Conservation (phyloP, 1,140 invertebrate genomes). For the Papilio helenus region DNA sequence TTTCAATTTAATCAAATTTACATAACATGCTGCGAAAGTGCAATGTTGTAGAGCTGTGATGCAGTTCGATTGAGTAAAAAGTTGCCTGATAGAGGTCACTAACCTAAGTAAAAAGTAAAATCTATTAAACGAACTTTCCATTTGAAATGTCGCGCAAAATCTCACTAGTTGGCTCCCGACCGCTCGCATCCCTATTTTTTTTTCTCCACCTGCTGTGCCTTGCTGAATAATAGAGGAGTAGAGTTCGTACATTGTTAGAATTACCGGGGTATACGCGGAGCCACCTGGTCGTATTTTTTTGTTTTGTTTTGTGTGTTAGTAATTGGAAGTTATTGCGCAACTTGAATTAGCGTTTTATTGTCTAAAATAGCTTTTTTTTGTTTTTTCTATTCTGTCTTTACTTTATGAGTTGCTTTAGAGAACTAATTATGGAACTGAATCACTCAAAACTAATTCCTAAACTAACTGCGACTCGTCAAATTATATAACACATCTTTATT, state of each 20-base stretch:
- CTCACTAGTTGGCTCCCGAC: slow-evolving; percentile 46
- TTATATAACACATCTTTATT: background rate
- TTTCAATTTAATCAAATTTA: background rate
- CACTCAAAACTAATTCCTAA: background rate
- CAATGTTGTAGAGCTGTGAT: background rate
- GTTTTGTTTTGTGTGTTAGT: slow-evolving; percentile 6
- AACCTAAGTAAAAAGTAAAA: slow-evolving; percentile 3
- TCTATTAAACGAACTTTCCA: background rate
- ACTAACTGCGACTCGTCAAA: background rate
- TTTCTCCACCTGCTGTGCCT: slow-evolving; percentile 46
- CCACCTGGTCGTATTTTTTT: slow-evolving; percentile 20
- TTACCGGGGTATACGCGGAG: background rate
- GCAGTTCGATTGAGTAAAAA: slow-evolving; percentile 13
- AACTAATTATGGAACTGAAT: no score
- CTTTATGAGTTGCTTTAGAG: no score
- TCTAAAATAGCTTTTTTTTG: no score
- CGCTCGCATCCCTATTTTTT: slow-evolving; percentile 39
- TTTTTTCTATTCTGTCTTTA: no score
- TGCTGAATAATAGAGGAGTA: slow-evolving; percentile 39
- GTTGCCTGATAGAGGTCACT: background rate
- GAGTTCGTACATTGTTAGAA: slow-evolving; percentile 27
- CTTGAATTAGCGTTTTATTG: background rate
- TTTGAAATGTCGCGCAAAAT: slow-evolving; percentile 21
- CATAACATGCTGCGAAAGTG: background rate
- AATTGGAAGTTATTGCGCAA: background rate